Conservation (phyloP, 2,888 invertebrate genomes). For the Trichogramma dendrolimi region DNA sequence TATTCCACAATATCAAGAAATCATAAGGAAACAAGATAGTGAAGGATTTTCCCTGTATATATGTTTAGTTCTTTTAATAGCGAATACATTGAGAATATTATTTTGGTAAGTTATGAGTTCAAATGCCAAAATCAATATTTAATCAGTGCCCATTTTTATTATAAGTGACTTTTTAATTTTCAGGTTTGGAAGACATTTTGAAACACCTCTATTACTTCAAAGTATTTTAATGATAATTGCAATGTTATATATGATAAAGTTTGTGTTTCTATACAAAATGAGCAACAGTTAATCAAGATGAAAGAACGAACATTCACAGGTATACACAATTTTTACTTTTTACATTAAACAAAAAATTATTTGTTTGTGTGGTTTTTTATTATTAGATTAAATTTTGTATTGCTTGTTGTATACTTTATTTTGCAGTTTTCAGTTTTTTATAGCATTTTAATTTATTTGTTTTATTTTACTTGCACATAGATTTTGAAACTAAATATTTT, state of each 20-base stretch:
- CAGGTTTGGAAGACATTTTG: slow-evolving; percentile 98
- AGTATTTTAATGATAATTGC: slow-evolving; percentile 95
- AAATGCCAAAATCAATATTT: neutral
- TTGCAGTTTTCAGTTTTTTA: slow-evolving; percentile 22
- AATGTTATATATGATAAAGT: slow-evolving; percentile 93
- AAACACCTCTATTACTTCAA: slow-evolving; percentile 89
- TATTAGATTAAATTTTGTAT: neutral
- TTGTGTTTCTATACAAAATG: slow-evolving; percentile 81
- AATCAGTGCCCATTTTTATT: too few relatives aligned
- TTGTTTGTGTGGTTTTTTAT: neutral
- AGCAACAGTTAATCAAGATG: slow-evolving; percentile 71
- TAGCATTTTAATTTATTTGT: slow-evolving; percentile 4
- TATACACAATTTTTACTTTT: slow-evolving; percentile 49
- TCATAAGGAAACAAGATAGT: slow-evolving; percentile 83
- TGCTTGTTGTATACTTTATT: slow-evolving; percentile 7
- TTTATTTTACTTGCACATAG: slow-evolving; percentile 56
- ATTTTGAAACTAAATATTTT: slow-evolving; percentile 88
- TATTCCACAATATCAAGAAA: slow-evolving; percentile 93
- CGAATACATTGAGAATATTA: slow-evolving; percentile 93
- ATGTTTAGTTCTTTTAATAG: slow-evolving; percentile 88
- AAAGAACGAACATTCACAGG: slow-evolving; percentile 81
- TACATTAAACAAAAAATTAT: too few relatives aligned
- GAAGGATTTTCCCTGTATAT: slow-evolving; percentile 97
- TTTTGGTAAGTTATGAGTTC: slow-evolving; percentile 77
- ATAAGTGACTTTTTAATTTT: slow-evolving; percentile 15